Evolutionary conservation across 2,888 invertebrate genomes (phyloP), one percentile per base, ranked within the genome.

Genomic region (Cheilosia grossa): DNA sequence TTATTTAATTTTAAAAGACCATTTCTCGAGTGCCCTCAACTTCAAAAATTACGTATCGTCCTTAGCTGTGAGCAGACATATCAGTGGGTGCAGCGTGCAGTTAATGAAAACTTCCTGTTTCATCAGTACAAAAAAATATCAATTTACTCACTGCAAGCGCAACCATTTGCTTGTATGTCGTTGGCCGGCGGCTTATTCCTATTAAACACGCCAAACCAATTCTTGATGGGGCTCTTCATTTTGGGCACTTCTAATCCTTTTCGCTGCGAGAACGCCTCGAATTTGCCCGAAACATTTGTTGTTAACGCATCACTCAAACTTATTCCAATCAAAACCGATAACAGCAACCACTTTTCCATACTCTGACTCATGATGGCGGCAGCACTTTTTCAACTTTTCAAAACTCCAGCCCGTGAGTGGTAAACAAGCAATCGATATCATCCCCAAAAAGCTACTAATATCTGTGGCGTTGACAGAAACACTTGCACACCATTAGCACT

Each of bases 201-300:
- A 87, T 94, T 95, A 92, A 94, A 95, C 59, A 94, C 92, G 33
- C 94, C 93, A 88, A 94, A 93, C 90, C 94, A 93, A 90, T 93
- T 94, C 91, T 93, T 94, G 51, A 93, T 90, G 85, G 91, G 89
- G 89, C 89, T 89, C 13, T 70, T 73, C 88, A 89, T 90, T 87
- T 89, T 89, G 77, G 88, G 86, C 87, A 88, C 87, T 85, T 80
- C 81, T 42, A 61, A 53, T 61, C 70, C 85, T 53, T 72, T 77
- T 59, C 59, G 70, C 53, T 85, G 85, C 2, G 70, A 44, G 47
- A 63, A 56, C 21, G 70, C 73, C n/a, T 81, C 72, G 10, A 77
- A 85, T 30, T 77, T 73, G 0, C 81, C 85, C 19, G 69, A 17
- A 17, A 27, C 70, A 56, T 75, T 81, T 33, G 27, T 54, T 15